These are phyloP conservation scores for Peromyscus polionotus DNA, from an alignment of 2,113 vertebrate species.

Conservation along the genomic window DNA sequence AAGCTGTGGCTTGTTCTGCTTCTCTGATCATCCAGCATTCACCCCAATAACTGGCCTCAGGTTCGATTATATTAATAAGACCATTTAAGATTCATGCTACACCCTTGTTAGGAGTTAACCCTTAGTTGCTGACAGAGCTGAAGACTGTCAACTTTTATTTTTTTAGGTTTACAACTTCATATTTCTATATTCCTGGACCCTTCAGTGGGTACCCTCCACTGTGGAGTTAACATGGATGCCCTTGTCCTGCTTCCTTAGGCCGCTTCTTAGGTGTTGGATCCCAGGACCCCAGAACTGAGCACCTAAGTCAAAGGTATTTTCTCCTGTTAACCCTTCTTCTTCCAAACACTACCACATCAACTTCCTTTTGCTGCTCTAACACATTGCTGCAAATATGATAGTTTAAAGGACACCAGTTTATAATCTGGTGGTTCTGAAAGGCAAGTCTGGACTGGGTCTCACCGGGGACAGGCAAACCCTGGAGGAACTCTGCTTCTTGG, in stretches of 20 bases:
- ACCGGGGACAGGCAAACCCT: fast-evolving
- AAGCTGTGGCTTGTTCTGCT: too few species aligned
- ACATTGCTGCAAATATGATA: neutral
- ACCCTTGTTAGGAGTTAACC: too few species aligned
- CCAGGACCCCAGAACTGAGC: neutral
- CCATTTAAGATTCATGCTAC: too few species aligned
- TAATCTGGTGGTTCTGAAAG: neutral
- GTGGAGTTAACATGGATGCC: too few species aligned
- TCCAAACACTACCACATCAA: neutral
- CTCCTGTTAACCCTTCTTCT: neutral
- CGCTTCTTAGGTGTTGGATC: neutral
- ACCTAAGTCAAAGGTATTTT: neutral
- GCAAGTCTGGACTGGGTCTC: neutral
- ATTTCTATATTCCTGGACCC: too few species aligned
- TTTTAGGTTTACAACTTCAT: too few species aligned
- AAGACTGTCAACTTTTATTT: too few species aligned
- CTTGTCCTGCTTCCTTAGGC: neutral
- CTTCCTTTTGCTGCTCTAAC: conserved; percentile 8
- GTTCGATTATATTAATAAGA: too few species aligned
- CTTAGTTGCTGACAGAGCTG: too few species aligned
- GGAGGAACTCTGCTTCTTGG: neutral
- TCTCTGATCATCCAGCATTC: too few species aligned
- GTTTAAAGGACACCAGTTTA: neutral
- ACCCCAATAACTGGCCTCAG: too few species aligned
- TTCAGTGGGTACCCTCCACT: neutral